Conservation (phyloP, 2,797 vertebrate genomes). For the Macropodus opercularis region DNA sequence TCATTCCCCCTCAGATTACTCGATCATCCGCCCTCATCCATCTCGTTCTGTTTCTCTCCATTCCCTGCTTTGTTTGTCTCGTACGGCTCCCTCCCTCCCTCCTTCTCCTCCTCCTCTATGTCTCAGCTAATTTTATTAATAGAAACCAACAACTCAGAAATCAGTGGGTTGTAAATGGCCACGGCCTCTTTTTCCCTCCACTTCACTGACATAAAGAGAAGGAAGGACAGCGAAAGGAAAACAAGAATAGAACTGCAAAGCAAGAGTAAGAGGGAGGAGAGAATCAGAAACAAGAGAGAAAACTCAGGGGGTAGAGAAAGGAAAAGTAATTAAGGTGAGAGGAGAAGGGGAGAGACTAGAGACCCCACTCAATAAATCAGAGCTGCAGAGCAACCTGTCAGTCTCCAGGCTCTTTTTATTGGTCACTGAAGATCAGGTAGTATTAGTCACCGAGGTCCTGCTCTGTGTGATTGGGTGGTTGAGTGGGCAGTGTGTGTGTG, state of each 20-base stretch:
- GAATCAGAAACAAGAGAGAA: constrained; percentile 30
- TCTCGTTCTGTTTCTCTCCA: constrained; percentile 31
- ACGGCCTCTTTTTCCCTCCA: neutral
- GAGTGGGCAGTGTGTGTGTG: constrained; percentile 43
- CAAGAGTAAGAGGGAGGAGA: neutral
- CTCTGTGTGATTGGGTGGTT: constrained; percentile 57
- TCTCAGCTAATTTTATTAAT: constrained; percentile 62
- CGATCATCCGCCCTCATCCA: constrained; percentile 61
- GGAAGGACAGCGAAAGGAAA: neutral
- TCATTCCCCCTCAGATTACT: constrained; percentile 61
- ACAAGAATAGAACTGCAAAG: neutral
- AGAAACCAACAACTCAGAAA: constrained; percentile 48
- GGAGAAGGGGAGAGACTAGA: constrained; percentile 41
- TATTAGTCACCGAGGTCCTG: constrained; percentile 70
- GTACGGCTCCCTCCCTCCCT: neutral
- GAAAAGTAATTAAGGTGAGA: constrained; percentile 69
- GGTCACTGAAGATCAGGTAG: constrained; percentile 75
- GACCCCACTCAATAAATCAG: constrained; percentile 76
- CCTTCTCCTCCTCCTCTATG: neutral
- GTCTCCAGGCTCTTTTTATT: constrained; percentile 76
- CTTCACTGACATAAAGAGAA: constrained; percentile 8
- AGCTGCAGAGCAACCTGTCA: constrained; percentile 68
- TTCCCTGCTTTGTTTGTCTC: no score
- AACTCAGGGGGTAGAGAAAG: constrained; percentile 20
- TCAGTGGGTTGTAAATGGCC: constrained; percentile 54